Evolutionary conservation across 2,888 invertebrate species (phyloP).

Genomic region (Lysandra bellargus): DNA sequence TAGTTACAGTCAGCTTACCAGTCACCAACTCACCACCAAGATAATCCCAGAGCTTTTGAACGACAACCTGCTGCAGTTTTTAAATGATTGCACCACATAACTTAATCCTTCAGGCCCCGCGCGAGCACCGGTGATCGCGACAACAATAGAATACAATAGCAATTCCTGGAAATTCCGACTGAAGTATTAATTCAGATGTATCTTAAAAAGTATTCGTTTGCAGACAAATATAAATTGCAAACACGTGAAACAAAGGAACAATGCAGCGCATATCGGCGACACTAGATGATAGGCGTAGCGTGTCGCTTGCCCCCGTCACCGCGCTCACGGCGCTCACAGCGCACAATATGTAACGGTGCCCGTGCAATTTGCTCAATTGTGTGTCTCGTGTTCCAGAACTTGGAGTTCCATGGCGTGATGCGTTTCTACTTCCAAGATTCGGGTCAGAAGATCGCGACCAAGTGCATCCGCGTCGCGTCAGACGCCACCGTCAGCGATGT

Average conservation of each 20-base stretch:
- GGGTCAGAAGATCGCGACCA: constrained; percentile 98
- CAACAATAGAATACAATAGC: no score
- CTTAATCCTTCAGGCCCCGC: no score
- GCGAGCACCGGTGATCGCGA: no score
- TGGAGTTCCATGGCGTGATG: constrained; percentile 99
- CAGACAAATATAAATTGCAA: background rate
- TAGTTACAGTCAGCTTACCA: no score
- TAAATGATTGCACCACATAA: no score
- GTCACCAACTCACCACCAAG: no score
- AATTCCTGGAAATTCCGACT: no score
- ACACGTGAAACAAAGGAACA: background rate
- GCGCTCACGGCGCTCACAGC: background rate
- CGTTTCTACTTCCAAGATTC: constrained; percentile 99
- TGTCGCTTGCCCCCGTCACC: constrained; percentile 22
- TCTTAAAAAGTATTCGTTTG: background rate
- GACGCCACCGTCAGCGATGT: constrained; percentile 98
- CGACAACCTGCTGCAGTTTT: no score
- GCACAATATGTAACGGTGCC: constrained; percentile 22
- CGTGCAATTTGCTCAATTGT: constrained; percentile 33
- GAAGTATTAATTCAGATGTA: background rate
- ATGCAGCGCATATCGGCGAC: constrained; percentile 14
- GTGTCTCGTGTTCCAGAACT: constrained; percentile 83
- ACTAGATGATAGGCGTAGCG: constrained; percentile 11
- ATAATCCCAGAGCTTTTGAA: no score
- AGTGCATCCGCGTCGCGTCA: constrained; percentile 98